phyloP scores from a whole-genome alignment of 2,113 vertebrate genomes.

The Phyllostomus discolor region DNA sequence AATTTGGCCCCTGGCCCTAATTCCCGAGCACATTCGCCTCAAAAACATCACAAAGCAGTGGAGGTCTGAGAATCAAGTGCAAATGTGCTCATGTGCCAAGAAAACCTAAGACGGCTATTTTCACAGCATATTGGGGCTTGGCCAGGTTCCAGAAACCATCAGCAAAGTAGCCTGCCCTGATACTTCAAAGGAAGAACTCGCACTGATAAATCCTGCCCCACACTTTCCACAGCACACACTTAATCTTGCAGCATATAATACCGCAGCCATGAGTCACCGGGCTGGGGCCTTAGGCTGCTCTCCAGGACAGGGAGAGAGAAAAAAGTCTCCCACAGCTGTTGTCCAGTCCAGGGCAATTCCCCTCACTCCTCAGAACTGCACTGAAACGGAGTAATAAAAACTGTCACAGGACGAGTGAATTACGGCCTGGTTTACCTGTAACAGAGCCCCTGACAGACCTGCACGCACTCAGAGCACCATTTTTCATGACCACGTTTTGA shows the following conservation, averaged over 20 bases:
- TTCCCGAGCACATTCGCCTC: constrained; percentile 27
- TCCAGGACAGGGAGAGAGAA: neutral
- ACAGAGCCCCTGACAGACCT: neutral
- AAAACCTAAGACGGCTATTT: constrained; percentile 68
- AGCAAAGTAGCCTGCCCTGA: constrained; percentile 60
- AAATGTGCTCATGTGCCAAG: constrained; percentile 64
- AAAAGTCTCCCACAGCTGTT: constrained; percentile 52
- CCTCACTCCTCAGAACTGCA: neutral
- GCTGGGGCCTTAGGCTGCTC: constrained; percentile 44
- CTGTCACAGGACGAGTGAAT: constrained; percentile 31
- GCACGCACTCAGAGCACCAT: neutral
- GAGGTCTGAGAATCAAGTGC: constrained; percentile 65
- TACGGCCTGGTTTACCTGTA: constrained; percentile 46
- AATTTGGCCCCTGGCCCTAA: constrained; percentile 30
- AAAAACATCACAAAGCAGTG: constrained; percentile 51
- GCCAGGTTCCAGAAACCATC: constrained; percentile 65
- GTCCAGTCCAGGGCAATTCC: constrained; percentile 46
- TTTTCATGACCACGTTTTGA: constrained; percentile 52
- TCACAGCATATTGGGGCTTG: constrained; percentile 63
- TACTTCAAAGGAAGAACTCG: constrained; percentile 69
- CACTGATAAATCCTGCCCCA: constrained; percentile 72
- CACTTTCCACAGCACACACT: constrained; percentile 58
- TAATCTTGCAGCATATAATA: constrained; percentile 68
- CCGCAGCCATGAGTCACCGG: constrained; percentile 62
- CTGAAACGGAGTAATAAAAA: constrained; percentile 49